Evolutionary conservation across 92 coral and sea anemone genomes (phyloP).

Genomic region (Blastomussa wellsi): DNA sequence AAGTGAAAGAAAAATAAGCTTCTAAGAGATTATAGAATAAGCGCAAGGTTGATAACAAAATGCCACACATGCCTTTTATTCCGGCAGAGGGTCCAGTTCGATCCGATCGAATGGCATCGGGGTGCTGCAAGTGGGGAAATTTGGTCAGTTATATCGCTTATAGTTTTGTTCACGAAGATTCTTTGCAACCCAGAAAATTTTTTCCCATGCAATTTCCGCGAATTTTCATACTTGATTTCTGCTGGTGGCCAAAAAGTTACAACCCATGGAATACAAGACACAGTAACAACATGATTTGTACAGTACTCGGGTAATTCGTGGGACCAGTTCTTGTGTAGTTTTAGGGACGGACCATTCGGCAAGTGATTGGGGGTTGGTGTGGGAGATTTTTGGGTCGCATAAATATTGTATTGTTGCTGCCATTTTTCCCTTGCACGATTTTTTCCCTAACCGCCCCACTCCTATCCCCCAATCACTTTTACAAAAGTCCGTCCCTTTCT

Average conservation of each 20-base stretch:
- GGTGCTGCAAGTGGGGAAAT: background rate
- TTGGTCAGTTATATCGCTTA: background rate
- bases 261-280: background rate
- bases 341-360: too few relatives aligned
- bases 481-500: too few relatives aligned
- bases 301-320: background rate
- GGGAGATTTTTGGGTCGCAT: too few relatives aligned
- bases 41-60: background rate
- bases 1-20: background rate
- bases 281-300: background rate
- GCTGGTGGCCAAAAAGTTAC: background rate
- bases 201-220: background rate
- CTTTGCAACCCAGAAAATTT: background rate
- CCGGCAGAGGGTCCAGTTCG: background rate
- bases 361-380: too few relatives aligned
- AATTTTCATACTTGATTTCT: background rate
- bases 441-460: too few relatives aligned
- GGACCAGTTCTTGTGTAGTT: background rate
- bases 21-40: background rate
- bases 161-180: background rate
- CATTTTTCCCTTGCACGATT: too few relatives aligned
- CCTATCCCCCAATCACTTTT: too few relatives aligned
- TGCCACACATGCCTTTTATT: conserved; percentile 14
- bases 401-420: too few relatives aligned
- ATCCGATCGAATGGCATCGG: background rate